phyloP scores from a whole-genome alignment of 92 coral and sea anemone species.

The Umimayanthus chanpuru region DNA sequence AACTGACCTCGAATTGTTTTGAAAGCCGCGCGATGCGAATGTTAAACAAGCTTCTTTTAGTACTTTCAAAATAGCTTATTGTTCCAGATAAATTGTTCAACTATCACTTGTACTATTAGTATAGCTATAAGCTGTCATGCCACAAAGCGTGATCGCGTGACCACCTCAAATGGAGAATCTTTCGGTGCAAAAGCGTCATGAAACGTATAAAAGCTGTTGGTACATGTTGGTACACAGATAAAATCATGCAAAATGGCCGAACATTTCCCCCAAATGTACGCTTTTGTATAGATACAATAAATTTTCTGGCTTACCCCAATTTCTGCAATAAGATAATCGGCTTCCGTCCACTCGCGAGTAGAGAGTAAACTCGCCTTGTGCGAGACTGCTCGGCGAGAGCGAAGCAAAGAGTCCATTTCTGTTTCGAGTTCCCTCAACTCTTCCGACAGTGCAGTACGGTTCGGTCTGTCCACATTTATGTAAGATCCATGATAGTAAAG shows the following conservation, averaged over 20 bases:
- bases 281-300: too few relatives aligned
- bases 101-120: not conserved
- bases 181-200: not conserved
- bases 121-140: not conserved
- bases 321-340: constrained; percentile 26
- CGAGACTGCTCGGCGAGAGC: not conserved
- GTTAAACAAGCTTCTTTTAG: not conserved
- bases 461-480: too few relatives aligned
- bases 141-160: not conserved
- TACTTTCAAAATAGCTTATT: not conserved
- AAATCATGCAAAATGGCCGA: not conserved
- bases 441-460: too few relatives aligned
- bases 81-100: not conserved
- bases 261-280: not conserved
- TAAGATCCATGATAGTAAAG: too few relatives aligned
- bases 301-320: constrained; percentile 1
- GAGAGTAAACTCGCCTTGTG: constrained; percentile 8
- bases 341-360: constrained; percentile 29
- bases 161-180: not conserved
- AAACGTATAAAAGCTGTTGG: too few relatives aligned
- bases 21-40: not conserved
- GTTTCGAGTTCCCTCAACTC: too few relatives aligned
- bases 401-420: too few relatives aligned
- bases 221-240: too few relatives aligned
- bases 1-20: not conserved